Evolutionary conservation across 2,797 vertebrate genomes (phyloP).

Genomic region (Smutsia temminckii): DNA sequence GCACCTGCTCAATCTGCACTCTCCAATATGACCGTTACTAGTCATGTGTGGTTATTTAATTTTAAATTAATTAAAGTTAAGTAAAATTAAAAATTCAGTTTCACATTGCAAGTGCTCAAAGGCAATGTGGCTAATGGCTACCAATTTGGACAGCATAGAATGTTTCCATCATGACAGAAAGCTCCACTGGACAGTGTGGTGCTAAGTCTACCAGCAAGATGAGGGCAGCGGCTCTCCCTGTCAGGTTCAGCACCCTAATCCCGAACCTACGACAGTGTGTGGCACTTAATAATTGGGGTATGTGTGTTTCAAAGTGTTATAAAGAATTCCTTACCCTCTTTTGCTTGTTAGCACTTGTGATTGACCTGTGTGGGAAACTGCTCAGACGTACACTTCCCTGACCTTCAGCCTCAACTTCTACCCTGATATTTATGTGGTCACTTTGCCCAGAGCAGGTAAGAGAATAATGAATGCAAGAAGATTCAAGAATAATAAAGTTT

Average conservation of each 20-base stretch:
- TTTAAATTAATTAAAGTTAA: neutral
- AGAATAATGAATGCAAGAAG: neutral
- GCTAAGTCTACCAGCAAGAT: rapidly evolving
- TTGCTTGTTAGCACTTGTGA: neutral
- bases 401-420: neutral
- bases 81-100: neutral
- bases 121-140: neutral
- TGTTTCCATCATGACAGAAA: rapidly evolving
- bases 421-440: neutral
- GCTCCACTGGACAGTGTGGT: rapidly evolving
- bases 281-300: neutral
- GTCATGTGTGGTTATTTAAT: neutral
- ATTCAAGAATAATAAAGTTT: neutral
- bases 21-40: neutral
- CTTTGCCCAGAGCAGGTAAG: neutral
- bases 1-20: neutral
- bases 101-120: neutral
- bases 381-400: neutral
- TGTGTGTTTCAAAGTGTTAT: neutral
- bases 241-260: neutral
- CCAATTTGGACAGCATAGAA: rapidly evolving
- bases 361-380: neutral
- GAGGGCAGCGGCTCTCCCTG: neutral
- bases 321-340: neutral
- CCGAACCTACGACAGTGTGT: rapidly evolving